phyloP scores from a whole-genome alignment of 2,113 vertebrate species.

The Rhea pennata region DNA sequence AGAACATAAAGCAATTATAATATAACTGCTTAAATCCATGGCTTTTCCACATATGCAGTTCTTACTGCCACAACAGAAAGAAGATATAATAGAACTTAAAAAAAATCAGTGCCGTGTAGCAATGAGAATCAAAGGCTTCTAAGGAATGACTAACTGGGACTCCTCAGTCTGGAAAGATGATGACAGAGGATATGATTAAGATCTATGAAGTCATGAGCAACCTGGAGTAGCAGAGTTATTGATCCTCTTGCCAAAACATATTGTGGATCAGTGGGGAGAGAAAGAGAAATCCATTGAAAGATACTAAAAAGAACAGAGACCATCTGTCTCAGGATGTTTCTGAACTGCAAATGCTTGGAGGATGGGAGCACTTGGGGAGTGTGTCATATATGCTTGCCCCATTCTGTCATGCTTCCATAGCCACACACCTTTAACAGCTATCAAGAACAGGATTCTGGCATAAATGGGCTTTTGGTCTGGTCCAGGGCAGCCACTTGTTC shows the following conservation, averaged over 20 bases:
- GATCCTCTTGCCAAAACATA: background rate
- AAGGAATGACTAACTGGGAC: background rate
- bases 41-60: background rate
- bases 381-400: background rate
- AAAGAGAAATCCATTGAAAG: background rate
- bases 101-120: background rate
- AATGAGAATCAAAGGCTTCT: background rate
- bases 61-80: background rate
- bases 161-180: background rate
- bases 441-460: background rate
- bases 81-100: background rate
- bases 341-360: background rate
- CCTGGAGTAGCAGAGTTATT: background rate
- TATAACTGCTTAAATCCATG: background rate
- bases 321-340: background rate
- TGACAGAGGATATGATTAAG: background rate
- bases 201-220: rapidly evolving
- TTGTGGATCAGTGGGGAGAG: background rate
- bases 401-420: background rate
- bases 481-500: background rate
- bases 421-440: background rate
- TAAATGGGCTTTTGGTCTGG: background rate
- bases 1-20: background rate
- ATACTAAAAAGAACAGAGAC: background rate
- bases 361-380: background rate